Base-by-base conservation (phyloP, 2,888 invertebrate species). In the Habroteleia sp. region DNA sequence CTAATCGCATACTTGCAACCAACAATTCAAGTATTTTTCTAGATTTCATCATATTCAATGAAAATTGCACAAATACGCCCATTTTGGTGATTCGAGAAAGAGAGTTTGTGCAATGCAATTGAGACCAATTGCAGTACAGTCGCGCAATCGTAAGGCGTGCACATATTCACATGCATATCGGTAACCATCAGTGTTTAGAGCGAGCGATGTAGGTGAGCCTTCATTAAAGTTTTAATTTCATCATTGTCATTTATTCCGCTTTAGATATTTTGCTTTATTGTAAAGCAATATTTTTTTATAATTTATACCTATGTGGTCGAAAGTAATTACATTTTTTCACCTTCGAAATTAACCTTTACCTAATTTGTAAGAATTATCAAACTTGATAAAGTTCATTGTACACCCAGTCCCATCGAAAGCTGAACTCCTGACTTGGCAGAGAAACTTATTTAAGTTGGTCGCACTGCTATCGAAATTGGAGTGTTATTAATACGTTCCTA, bases 121-220 rank as follows among this genome's bases (percentile, higher is more conserved):
- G 62, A 74, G 52, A 48, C 66, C 74, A 68, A 74, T 74, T 74
- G 62, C 60, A 60, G 66, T 46, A 31, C 44, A 60, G 65, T 66
- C 63, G 65, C 27, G 60, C 52, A 66, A 66, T 73, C 39, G 60
- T 52, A 73, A 73, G 65, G 73, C 73, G 65, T 66, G 65, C 58
- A 66, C 65, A 58, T 50, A 65, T 60, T 29, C 25, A 54, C 52
- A 17, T 35, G 35, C 11, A 54, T 33, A 46, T 44, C 39, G 8
- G 46, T 39, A 20, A 62, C 54, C 39, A 62, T 46, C n/a, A n/a
- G n/a, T n/a, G 71, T 71, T 62, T 62, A 71, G 62, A 48, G 27
- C 69, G 54, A 13, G 48, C 65, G 31, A 65, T 73, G 72, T 42
- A 58, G 65, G 58, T 73, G 50, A 63, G 60, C 62, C 27, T 10